Base-by-base conservation (phyloP, 2,113 vertebrate species). In the Alligator mississippiensis region DNA sequence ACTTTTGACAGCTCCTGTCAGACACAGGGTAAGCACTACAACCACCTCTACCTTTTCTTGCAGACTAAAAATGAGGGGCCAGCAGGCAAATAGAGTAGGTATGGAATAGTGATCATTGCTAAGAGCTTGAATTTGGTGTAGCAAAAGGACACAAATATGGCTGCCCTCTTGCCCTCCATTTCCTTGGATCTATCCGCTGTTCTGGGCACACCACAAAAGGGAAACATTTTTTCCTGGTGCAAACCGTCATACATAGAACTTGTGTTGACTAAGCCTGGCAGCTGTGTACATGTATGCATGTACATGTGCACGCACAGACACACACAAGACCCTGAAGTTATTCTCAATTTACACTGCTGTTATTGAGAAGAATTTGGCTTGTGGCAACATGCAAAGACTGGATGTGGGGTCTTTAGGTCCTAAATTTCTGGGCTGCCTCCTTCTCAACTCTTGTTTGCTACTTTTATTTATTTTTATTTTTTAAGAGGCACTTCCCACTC, bases 331-430 rank as follows among this genome's bases (percentile, higher is more conserved):
- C n/a, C 25, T 18, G 1, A 1, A 1, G 9, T 6, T 84, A 8
- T 64, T 88, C 60, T 54, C 16, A 9, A 82, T 38, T 78, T 68
- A 11, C 22, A 54, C 4, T 4, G 22, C 78, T 68, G 34, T 75
- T 22, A 28, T 34, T 57, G 61, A 62, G 3, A 61, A 74, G 55
- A 22, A 66, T 68, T 61, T 10, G 2, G 10, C 38, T n/a, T 66
- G 63, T 77, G 54, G 28, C 25, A 24, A 78, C 18, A 19, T 0
- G 0, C 11, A 58, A 22, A 61, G 22, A 12, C 18, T 4, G 1
- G 0, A 6, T 5, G 47, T 38, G 68, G 30, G 30, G 19, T 34
- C 13, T 28, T 28, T 66, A 28, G 28, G n/a, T 66, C 16, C 63
- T 47, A 47, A 28, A n/a, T 14, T 6, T 28, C 15, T 14, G 27